phyloP scores from a whole-genome alignment of 1,140 invertebrate species.

The Anastatus disparis region DNA sequence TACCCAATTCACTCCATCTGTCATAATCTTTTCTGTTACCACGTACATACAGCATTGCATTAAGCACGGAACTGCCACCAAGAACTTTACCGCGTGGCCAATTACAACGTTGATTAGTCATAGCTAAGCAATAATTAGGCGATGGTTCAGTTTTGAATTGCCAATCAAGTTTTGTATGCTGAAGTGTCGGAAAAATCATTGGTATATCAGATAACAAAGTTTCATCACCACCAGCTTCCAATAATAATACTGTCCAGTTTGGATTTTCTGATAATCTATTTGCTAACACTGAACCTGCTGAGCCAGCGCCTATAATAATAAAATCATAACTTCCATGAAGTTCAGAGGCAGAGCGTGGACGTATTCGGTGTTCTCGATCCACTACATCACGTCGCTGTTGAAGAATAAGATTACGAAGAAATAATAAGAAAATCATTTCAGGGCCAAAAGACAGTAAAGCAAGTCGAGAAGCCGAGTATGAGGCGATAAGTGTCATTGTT shows the following conservation, averaged over 20 bases:
- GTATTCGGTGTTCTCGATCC: conserved; percentile 70
- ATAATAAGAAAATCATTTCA: conserved; percentile 70
- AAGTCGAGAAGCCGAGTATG: conserved; percentile 70
- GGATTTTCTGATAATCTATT: conserved; percentile 78
- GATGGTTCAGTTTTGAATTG: conserved; percentile 81
- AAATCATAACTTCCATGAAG: conserved; percentile 76
- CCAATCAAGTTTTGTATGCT: conserved; percentile 81
- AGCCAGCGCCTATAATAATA: conserved; percentile 83
- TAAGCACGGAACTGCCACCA: conserved; percentile 85
- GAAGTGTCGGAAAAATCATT: conserved; percentile 77
- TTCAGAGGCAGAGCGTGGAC: conserved; percentile 61
- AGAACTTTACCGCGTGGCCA: conserved; percentile 83
- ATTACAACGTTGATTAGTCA: conserved; percentile 71
- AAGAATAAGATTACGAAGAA: conserved; percentile 71
- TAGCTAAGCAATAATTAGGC: conserved; percentile 72
- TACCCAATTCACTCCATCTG: conserved; percentile 79
- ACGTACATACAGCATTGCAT: conserved; percentile 90
- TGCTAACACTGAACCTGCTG: conserved; percentile 84
- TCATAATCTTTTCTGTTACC: conserved; percentile 89
- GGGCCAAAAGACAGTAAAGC: conserved; percentile 67
- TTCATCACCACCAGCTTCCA: conserved; percentile 88
- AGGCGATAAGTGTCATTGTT: conserved; percentile 39
- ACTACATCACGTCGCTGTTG: conserved; percentile 75
- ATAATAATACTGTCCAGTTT: conserved; percentile 76
- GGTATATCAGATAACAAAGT: conserved; percentile 79